Base-by-base conservation (phyloP, 2,797 vertebrate genomes). In the Rhinella marina region DNA sequence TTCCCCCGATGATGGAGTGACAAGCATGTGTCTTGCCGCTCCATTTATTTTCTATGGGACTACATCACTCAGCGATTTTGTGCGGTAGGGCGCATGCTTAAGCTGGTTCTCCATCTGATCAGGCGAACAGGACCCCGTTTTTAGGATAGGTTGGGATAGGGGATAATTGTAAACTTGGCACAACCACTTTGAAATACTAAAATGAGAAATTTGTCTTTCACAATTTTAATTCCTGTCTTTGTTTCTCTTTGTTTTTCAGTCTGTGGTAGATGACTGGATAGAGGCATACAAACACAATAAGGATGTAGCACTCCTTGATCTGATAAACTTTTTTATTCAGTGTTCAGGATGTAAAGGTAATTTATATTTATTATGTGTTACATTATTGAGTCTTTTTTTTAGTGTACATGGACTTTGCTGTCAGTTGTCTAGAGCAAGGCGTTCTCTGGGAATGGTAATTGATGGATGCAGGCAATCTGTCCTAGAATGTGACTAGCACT, bases 311-410 rank as follows among this genome's bases (percentile, higher is more conserved):
- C 96, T 99, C 87, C 95, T 99, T 94, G 98, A 99, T 94, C 97
- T 99, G 92, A 99, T 99, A 93, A 99, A 99, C 93, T 99, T 99
- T 94, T 99, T 99, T 93, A 99, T 99, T 94, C 98, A 99, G 94
- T 99, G 98, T 94, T 99, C 98, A 84, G 98, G 98, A 91, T 99
- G 98, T 93, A 99, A 99, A 99, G 98, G 98, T 99, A 94, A 19
- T 52, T 91, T 75, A n/a, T n/a, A 8, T n/a, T 50, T 21, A 23
- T 72, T 32, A 5, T n/a, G 19, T 13, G 8, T 1, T 48, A 0
- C 4, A 17, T 73, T 23, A 32, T 29, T 27, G 13, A 29, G 25
- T 13, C 64, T 16, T 12, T 68, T 12, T 68, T 13, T 57, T 57
- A 57, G 4, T 7, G 3, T 54, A 11, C 11, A 1, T 54, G 12